Evolutionary conservation across 2,888 invertebrate species (phyloP).

Genomic region (Oscheius sp.): DNA sequence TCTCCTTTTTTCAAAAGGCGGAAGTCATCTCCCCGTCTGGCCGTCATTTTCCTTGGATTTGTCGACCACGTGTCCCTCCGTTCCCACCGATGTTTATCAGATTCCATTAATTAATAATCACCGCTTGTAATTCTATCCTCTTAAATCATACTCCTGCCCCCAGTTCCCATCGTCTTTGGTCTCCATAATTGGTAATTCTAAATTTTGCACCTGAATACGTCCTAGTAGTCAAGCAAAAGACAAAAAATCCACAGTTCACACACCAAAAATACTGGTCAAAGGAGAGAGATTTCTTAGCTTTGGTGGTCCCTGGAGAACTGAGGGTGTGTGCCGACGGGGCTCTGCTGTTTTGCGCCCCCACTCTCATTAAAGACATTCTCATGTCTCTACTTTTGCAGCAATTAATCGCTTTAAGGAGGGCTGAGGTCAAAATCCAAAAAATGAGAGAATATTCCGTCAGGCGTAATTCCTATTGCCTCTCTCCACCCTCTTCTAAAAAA

Average conservation of each 20-base stretch:
- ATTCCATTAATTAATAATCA: no score
- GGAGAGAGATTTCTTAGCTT: background rate
- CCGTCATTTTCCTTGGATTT: no score
- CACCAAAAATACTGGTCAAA: background rate
- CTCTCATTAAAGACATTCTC: slow-evolving; percentile 36
- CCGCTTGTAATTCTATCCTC: no score
- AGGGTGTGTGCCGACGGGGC: slow-evolving; percentile 4
- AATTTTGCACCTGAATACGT: no score
- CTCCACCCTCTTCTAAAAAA: background rate
- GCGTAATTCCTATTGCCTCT: slow-evolving; percentile 8
- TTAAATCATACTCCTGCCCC: no score
- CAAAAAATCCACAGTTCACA: background rate
- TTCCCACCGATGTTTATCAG: no score
- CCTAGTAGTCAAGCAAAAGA: background rate
- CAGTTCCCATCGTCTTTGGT: no score
- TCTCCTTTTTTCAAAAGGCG: no score
- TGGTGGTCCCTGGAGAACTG: background rate
- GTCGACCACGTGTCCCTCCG: no score
- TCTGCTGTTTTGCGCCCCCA: slow-evolving; percentile 9
- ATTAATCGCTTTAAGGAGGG: background rate
- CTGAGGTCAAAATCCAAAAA: background rate
- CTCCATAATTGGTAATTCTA: no score
- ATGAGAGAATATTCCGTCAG: no score
- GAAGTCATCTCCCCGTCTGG: no score
- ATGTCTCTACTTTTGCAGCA: slow-evolving; percentile 16